These are phyloP conservation scores for Acrossocheilus fasciatus DNA, from an alignment of 2,797 vertebrate species.

Conservation along the genomic window DNA sequence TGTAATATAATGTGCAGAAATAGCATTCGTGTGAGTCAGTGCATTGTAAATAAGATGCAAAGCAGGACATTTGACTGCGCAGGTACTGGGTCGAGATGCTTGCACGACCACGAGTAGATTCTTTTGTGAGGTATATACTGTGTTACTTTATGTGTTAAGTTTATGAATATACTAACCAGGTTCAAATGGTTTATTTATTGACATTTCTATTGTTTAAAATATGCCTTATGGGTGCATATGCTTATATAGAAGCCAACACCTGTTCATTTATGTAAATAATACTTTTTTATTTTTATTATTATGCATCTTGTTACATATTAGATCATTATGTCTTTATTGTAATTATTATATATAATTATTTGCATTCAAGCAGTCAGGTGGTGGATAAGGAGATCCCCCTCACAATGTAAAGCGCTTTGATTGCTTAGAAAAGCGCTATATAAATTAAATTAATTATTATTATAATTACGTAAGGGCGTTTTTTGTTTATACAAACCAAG, in stretches of 20 bases:
- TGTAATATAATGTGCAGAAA: not conserved
- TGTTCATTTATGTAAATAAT: too few relatives aligned
- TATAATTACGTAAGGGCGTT: too few relatives aligned
- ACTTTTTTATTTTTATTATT: not conserved
- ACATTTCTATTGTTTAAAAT: not conserved
- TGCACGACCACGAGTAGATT: not conserved
- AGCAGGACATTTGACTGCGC: not conserved
- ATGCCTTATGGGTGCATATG: not conserved
- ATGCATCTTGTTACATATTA: not conserved
- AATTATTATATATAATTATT: not conserved
- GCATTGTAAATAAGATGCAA: slow-evolving; percentile 26
- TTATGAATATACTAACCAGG: too few relatives aligned
- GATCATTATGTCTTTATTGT: not conserved
- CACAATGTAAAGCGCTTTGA: not conserved
- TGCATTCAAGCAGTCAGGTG: not conserved
- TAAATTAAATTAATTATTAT: not conserved
- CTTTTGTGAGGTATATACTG: not conserved
- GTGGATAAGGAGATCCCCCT: not conserved
- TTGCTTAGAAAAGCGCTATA: not conserved
- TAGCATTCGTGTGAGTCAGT: not conserved
- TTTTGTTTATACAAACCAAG: not conserved
- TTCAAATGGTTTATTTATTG: not conserved
- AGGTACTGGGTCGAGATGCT: not conserved
- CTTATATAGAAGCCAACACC: not conserved
- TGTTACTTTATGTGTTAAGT: not conserved